Base-by-base conservation (phyloP, 2,797 vertebrate genomes). In the Chaenodraco wilsoni region DNA sequence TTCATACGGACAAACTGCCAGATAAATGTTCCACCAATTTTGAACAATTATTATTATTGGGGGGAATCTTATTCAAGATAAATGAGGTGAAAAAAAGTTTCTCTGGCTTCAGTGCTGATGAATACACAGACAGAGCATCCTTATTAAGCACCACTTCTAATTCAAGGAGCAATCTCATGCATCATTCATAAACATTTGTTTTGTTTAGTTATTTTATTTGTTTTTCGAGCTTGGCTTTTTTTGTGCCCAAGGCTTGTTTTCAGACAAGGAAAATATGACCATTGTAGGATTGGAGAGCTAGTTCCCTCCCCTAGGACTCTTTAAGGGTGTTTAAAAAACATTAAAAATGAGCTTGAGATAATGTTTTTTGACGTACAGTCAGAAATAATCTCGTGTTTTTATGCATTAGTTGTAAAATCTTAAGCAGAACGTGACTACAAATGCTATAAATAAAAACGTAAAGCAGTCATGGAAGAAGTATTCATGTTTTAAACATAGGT, bases 21-120 rank as follows among this genome's bases (percentile, higher is more conserved):
- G 86, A 90, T 89, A 86, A 72, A 90, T 90, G 90, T 87, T 84
- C 79, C 86, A 86, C 82, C 86, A 85, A 88, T 90, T 93, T 84
- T 79, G 55, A 84, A 88, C 84, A 87, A 87, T 89, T 91, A 84
- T 82, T 66, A 78, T 91, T 87, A 87, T 84, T 82, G 63, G 15
- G 48, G 17, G 33, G 57, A 57, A 40, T 75, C 84, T 81, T 76
- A 83, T 81, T 77, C 23, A 48, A 76, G 86, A 88, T 82, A 87
- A 87, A 90, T 86, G 74, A 90, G 79, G 76, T 86, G 75, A 85
- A 75, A 71, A 65, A 79, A 88, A 81, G 73, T 88, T 88, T 85
- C 48, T 72, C 69, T 66, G 61, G 81, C 77, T 62, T 79, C 65
- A 19, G 59, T 51, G 69, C 70, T 80, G 86, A 84, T 88, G 78